phyloP scores from a whole-genome alignment of 2,113 vertebrate genomes.

The Grallaria varia region DNA sequence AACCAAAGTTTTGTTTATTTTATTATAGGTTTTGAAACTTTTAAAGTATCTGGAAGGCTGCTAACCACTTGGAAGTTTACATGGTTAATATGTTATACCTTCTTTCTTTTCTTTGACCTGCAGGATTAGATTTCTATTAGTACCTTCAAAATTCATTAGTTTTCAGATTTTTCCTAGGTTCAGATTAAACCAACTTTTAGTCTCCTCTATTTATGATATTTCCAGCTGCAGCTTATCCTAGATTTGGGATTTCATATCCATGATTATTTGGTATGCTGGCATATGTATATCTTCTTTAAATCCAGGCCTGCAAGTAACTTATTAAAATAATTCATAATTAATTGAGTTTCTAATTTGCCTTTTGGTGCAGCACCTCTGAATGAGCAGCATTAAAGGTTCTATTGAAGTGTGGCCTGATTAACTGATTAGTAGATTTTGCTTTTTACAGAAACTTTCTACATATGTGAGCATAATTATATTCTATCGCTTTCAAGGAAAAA shows the following conservation, averaged over 20 bases:
- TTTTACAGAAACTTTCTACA: neutral
- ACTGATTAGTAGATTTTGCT: conserved; percentile 4
- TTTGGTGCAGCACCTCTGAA: conserved; percentile 28
- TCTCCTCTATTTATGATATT: neutral
- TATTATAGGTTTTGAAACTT: neutral
- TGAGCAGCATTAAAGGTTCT: neutral
- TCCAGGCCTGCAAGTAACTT: conserved; percentile 17
- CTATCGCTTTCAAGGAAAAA: neutral
- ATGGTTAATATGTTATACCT: neutral
- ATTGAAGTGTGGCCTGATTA: neutral
- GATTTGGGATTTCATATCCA: neutral
- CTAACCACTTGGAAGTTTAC: neutral
- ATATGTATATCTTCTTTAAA: conserved; percentile 2
- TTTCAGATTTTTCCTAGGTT: conserved; percentile 33
- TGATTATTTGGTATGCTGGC: neutral
- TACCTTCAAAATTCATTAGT: neutral
- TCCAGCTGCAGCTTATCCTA: neutral
- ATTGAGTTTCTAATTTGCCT: conserved; percentile 33
- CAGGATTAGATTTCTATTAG: neutral
- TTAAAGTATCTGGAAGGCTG: neutral
- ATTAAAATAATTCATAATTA: conserved; percentile 53
- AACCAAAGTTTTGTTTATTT: neutral
- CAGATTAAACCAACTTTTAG: neutral
- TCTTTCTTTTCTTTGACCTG: neutral
- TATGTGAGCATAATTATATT: conserved; percentile 28